Percentiles rank a stretch among this genome's conserved stretches.
These are phyloP conservation scores for Armadillidium nasatum DNA, from an alignment of 1,140 invertebrate genomes.

Conservation along the genomic window DNA sequence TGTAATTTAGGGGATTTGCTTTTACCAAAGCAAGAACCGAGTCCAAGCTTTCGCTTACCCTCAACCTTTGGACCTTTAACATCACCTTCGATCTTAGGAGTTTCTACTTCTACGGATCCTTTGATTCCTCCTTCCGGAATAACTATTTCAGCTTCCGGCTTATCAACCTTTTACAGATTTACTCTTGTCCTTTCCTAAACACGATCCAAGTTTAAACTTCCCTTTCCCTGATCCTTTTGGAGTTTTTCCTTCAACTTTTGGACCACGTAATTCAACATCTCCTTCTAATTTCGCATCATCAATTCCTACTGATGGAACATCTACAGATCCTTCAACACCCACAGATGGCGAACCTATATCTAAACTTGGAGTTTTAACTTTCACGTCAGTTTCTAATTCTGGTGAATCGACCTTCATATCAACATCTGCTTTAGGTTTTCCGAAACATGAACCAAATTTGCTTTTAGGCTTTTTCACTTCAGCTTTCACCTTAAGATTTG, in stretches of 20 bases:
- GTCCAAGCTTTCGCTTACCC: too few species aligned
- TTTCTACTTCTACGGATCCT: neutral
- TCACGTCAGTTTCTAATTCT: neutral
- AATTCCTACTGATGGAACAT: neutral
- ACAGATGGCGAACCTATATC: neutral
- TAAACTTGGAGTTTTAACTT: constrained; percentile 9
- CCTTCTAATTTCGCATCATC: neutral
- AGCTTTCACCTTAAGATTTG: neutral
- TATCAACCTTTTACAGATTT: constrained; percentile 8
- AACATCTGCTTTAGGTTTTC: constrained; percentile 19
- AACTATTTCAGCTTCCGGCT: constrained; percentile 4
- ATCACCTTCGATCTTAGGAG: constrained; percentile 17
- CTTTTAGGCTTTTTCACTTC: constrained; percentile 19
- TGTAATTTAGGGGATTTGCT: neutral
- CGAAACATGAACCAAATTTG: constrained; percentile 29
- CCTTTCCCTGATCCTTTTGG: constrained; percentile 20
- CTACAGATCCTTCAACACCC: neutral
- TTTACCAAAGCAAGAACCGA: neutral
- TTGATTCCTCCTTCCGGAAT: neutral
- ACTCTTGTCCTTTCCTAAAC: constrained; percentile 7
- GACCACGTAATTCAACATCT: constrained; percentile 21
- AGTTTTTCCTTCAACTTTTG: constrained; percentile 14
- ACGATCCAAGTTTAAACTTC: neutral
- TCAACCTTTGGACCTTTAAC: too few species aligned
- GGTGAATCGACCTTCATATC: neutral